Conservation (phyloP, 2,797 vertebrate genomes). For the Microctenopoma lineatum region DNA sequence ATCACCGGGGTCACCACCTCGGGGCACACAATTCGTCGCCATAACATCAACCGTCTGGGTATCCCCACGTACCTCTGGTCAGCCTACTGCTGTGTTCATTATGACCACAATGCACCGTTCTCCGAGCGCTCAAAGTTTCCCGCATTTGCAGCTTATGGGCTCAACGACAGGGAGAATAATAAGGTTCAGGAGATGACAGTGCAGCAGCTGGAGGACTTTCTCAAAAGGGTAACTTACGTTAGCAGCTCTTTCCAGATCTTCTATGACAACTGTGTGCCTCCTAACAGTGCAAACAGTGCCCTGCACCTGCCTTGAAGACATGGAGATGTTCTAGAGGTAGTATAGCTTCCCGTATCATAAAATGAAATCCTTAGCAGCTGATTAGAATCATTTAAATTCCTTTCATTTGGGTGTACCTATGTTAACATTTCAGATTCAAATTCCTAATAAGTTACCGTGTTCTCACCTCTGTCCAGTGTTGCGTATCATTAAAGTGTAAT, state of each 20-base stretch:
- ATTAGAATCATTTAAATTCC: not conserved
- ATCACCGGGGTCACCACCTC: conserved; percentile 78
- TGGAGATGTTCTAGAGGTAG: not conserved
- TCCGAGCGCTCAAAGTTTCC: conserved; percentile 77
- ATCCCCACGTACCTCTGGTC: conserved; percentile 81
- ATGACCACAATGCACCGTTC: conserved; percentile 77
- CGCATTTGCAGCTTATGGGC: conserved; percentile 69
- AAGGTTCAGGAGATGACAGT: conserved; percentile 73
- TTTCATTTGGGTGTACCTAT: no score
- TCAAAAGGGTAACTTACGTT: conserved; percentile 76
- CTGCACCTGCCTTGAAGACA: conserved; percentile 8
- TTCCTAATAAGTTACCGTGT: no score
- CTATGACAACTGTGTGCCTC: conserved; percentile 72
- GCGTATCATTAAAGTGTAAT: no score
- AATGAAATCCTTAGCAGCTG: not conserved
- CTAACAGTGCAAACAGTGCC: conserved; percentile 25
- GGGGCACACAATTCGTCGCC: conserved; percentile 70
- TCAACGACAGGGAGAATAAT: conserved; percentile 64
- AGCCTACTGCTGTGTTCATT: conserved; percentile 77
- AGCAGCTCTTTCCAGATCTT: conserved; percentile 76
- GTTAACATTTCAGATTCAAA: no score
- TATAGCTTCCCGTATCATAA: not conserved
- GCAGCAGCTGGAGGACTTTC: conserved; percentile 74
- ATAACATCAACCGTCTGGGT: conserved; percentile 74
- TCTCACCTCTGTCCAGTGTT: no score